Base-by-base conservation (phyloP, 2,113 vertebrate species). In the Aix galericulata region DNA sequence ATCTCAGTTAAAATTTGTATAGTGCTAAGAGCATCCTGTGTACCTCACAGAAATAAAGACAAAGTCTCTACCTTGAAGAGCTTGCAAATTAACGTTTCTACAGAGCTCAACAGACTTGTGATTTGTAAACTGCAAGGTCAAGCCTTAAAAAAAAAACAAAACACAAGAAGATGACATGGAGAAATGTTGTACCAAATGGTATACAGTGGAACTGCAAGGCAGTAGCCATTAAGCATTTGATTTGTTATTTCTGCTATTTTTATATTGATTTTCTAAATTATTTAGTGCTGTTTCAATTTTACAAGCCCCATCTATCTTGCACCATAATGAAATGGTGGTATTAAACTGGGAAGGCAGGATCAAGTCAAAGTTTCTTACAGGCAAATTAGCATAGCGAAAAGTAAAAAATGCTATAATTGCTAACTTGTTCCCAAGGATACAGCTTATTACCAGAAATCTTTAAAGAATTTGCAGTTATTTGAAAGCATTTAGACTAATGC, bases 1-100 rank as follows among this genome's bases (percentile, higher is more conserved):
- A 82, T 58, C 69, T 90, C 85, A 71, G 75, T 66, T 92, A 92
- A 86, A 94, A 94, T 94, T 91, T 95, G 92, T 88, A 9, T 11
- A 82, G 80, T 59, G 80, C 62, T 91, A 44, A 73, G 60, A 69
- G 44, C 1, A 2, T 71, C 53, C 76, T 78, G 31, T 42, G 40
- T 76, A 44, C 62, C 50, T 86, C 53, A 36, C 15, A 44, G 94
- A 44, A 88, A 76, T 53, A 81, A 90, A 91, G 88, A 58, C 36
- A 83, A 90, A 80, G 13, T 15, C 60, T 53, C 36, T 75, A 40
- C 62, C 83, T 82, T 29, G 23, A 82, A 84, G 27, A 84, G 10
- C 34, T 62, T 27, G 53, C 36, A 82, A 95, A 79, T 86, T 62
- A 81, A 78, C 0, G 0, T 81, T 59, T 91, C 74, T 55, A 60